These are phyloP conservation scores for Hippopotamus amphibius DNA, from an alignment of 2,113 vertebrate genomes.

Conservation along the genomic window DNA sequence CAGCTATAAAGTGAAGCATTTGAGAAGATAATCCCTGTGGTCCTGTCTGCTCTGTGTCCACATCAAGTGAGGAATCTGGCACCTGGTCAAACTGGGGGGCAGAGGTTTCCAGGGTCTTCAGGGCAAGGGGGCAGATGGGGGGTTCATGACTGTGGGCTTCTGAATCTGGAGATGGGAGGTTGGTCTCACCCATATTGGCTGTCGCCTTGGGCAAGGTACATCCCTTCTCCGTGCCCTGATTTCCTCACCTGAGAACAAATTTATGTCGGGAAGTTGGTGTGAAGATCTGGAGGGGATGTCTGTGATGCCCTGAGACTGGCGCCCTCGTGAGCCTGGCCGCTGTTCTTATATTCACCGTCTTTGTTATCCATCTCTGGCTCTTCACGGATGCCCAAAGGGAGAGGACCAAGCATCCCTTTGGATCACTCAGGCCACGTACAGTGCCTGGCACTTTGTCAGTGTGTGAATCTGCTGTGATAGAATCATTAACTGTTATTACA, in stretches of 20 bases:
- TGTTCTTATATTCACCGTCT: not conserved
- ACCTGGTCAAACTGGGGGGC: not conserved
- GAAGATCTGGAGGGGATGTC: not conserved
- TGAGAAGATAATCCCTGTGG: not conserved
- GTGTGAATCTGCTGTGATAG: not conserved
- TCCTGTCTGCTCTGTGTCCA: not conserved
- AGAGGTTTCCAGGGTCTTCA: not conserved
- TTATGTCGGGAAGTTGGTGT: not conserved
- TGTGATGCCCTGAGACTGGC: not conserved
- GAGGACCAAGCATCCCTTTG: not conserved
- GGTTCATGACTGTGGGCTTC: not conserved
- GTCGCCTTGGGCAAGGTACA: accelerated
- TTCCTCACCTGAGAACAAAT: not conserved
- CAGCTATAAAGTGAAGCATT: not conserved
- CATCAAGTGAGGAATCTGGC: not conserved
- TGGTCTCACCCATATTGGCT: not conserved
- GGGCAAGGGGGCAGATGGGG: not conserved
- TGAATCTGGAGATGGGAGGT: not conserved
- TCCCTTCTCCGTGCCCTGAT: not conserved
- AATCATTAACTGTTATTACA: not conserved
- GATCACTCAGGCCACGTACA: not conserved
- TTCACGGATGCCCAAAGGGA: not conserved
- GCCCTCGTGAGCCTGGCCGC: not conserved
- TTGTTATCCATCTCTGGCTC: not conserved
- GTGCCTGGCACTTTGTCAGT: not conserved